Percentiles rank a stretch among this genome's conserved stretches.
Evolutionary conservation across 2,797 vertebrate species (phyloP).

Genomic region (Cuniculus paca): DNA sequence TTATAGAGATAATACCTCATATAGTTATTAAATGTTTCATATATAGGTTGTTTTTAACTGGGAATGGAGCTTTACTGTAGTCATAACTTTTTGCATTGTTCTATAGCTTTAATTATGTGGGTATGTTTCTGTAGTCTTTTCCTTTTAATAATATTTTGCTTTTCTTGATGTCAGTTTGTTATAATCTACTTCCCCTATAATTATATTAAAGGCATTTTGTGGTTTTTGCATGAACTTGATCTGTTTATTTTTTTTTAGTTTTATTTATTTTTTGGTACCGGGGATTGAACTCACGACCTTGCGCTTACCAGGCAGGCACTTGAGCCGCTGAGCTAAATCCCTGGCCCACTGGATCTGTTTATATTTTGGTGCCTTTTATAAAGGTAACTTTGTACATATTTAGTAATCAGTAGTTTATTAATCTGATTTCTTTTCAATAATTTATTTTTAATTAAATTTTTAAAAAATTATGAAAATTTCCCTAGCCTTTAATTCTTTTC

Average conservation of each 20-base stretch:
- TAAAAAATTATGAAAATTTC: neutral
- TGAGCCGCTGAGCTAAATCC: too few relatives aligned
- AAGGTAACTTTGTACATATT: conserved; percentile 4
- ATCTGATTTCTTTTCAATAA: conserved; percentile 30
- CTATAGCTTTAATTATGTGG: neutral
- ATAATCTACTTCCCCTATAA: conserved; percentile 3
- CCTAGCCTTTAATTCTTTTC: neutral
- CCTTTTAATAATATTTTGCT: neutral
- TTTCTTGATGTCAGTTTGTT: neutral
- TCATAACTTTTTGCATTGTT: conserved; percentile 31
- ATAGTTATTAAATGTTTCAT: neutral
- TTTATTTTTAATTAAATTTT: neutral
- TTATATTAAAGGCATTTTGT: neutral
- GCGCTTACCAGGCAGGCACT: too few relatives aligned
- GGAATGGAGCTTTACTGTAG: neutral
- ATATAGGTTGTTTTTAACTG: neutral
- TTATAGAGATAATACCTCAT: neutral
- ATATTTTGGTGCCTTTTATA: neutral
- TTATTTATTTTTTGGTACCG: too few relatives aligned
- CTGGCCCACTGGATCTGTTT: neutral
- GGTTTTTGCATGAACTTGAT: conserved; percentile 9
- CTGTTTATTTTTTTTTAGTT: neutral
- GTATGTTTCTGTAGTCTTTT: conserved; percentile 1
- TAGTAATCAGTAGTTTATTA: neutral
- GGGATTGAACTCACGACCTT: too few relatives aligned